Conservation (phyloP, 2,888 invertebrate genomes). For the Myopa tessellatipennis region DNA sequence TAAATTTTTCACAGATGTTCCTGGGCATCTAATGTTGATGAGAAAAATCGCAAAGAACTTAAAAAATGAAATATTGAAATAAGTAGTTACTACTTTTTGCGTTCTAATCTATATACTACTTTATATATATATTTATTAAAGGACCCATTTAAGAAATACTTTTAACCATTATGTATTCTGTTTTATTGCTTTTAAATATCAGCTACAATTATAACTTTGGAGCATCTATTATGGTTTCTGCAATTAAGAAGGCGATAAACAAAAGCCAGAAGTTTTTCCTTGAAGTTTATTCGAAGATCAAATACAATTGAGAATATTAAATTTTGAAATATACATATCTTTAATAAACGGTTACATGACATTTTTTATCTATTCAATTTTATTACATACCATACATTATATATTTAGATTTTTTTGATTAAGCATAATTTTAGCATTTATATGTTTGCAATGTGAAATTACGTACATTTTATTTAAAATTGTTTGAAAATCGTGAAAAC, state of each 20-base stretch:
- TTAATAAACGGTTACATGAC: conserved; percentile 24
- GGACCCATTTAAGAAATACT: too few species aligned
- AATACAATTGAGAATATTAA: conserved; percentile 32
- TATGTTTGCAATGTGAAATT: not conserved
- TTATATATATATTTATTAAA: too few species aligned
- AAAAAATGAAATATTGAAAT: too few species aligned
- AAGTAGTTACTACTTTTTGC: too few species aligned
- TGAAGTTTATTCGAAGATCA: conserved; percentile 35
- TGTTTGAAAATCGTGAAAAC: not conserved
- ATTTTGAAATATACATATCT: conserved; percentile 31
- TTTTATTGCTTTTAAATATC: too few species aligned
- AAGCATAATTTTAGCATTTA: conserved; percentile 7
- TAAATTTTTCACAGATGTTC: too few species aligned
- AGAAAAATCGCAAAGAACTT: too few species aligned
- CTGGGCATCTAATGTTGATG: too few species aligned
- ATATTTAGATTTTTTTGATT: conserved; percentile 18
- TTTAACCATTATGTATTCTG: too few species aligned
- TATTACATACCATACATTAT: conserved; percentile 12
- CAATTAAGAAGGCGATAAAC: not conserved
- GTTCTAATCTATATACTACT: too few species aligned
- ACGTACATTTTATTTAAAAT: conserved; percentile 10
- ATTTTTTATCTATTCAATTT: conserved; percentile 12
- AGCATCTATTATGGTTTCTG: not conserved
- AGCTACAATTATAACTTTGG: not conserved
- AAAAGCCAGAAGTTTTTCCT: conserved; percentile 10